Conservation (phyloP, 2,888 invertebrate genomes). For the Steinernema carpocapsae region DNA sequence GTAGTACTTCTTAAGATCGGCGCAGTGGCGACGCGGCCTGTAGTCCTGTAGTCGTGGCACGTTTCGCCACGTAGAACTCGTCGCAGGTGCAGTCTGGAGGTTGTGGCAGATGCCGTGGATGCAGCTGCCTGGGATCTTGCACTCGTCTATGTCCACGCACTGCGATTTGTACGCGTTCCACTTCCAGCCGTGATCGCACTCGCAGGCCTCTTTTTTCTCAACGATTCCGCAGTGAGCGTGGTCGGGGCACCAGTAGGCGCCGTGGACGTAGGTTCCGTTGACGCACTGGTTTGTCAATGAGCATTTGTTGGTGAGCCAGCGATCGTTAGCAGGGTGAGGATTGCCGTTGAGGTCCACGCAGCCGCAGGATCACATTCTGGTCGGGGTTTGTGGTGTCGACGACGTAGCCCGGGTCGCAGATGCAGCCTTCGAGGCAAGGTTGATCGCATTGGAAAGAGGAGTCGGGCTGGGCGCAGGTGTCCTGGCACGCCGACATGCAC, state of each 20-base stretch:
- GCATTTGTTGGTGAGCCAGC: slow-evolving; percentile 59
- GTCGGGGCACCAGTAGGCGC: slow-evolving; percentile 47
- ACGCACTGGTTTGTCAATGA: slow-evolving; percentile 49
- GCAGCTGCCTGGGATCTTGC: slow-evolving; percentile 37
- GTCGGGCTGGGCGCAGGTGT: slow-evolving; percentile 53
- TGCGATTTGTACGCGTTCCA: slow-evolving; percentile 47
- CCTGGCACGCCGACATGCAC: slow-evolving; percentile 56
- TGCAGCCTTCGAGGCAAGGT: slow-evolving; percentile 64
- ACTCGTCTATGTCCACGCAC: slow-evolving; percentile 57
- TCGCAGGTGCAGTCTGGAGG: slow-evolving; percentile 73
- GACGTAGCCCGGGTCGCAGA: slow-evolving; percentile 65
- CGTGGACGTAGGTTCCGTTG: slow-evolving; percentile 50
- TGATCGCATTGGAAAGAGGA: slow-evolving; percentile 39
- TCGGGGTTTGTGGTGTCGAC: slow-evolving; percentile 48
- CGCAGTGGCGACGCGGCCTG: slow-evolving; percentile 56
- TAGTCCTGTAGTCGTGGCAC: slow-evolving; percentile 54
- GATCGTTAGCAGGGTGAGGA: slow-evolving; percentile 49
- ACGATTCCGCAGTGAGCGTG: slow-evolving; percentile 47
- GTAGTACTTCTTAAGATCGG: slow-evolving; percentile 57
- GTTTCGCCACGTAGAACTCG: slow-evolving; percentile 47
- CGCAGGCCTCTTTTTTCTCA: slow-evolving; percentile 44
- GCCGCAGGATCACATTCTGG: slow-evolving; percentile 43
- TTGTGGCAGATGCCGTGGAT: slow-evolving; percentile 78
- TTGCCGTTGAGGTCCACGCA: slow-evolving; percentile 60
- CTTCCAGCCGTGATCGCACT: slow-evolving; percentile 52